These are phyloP conservation scores for Bergia sp. DNA, from an alignment of 92 coral and sea anemone species.

Conservation along the genomic window DNA sequence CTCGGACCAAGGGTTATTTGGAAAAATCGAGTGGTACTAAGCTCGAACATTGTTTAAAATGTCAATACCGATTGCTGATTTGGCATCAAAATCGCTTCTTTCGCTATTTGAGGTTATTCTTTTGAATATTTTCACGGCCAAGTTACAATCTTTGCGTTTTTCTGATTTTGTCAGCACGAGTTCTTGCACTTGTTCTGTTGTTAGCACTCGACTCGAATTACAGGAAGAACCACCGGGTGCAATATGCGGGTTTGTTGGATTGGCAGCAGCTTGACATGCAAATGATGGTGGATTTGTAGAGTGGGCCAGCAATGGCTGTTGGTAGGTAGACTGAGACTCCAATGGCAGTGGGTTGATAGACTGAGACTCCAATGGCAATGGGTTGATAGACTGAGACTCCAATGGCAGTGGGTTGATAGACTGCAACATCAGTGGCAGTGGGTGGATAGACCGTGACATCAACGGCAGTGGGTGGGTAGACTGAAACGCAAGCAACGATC, in stretches of 20 bases:
- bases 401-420: background rate
- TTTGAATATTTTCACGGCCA: constrained; percentile 8
- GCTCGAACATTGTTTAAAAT: constrained; percentile 6
- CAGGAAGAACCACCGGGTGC: background rate
- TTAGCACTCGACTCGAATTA: background rate
- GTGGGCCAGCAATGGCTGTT: background rate
- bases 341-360: background rate
- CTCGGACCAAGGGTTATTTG: constrained; percentile 14
- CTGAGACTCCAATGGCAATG: background rate
- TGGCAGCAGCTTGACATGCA: constrained; percentile 16
- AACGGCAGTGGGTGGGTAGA: background rate
- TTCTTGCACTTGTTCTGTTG: constrained; percentile 16
- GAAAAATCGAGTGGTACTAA: constrained; percentile 18
- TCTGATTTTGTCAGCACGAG: constrained; percentile 12
- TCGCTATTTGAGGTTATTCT: constrained; percentile 5
- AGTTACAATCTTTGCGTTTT: constrained; percentile 8
- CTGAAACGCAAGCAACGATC: background rate
- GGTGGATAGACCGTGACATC: background rate
- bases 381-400: background rate
- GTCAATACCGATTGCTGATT: background rate
- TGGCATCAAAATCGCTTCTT: constrained; percentile 7
- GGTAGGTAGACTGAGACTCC: background rate
- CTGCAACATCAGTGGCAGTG: background rate
- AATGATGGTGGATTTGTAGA: constrained; percentile 2
- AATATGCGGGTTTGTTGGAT: constrained; percentile 6